Percentiles rank a stretch among this genome's conserved stretches.
Evolutionary conservation across 2,797 vertebrate genomes (phyloP).

Genomic region (Eospalax fontanierii): DNA sequence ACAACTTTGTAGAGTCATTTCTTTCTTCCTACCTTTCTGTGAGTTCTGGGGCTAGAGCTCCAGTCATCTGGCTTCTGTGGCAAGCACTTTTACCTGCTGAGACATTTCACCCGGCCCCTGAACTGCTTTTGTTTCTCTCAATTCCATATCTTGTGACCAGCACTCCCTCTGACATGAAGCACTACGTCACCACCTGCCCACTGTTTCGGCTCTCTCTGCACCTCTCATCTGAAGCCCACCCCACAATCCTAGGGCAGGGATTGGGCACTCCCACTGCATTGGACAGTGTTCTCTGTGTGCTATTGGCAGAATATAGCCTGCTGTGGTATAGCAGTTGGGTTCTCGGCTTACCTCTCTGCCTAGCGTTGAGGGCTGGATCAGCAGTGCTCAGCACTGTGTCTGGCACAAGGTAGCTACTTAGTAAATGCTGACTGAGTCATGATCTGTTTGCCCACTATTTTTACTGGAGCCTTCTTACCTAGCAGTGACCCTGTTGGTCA

Average conservation of each 20-base stretch:
- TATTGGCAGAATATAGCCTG: neutral
- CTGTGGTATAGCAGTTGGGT: rapidly evolving
- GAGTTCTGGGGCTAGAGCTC: no score
- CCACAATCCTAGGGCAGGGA: neutral
- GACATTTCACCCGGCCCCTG: no score
- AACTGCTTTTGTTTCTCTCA: no score
- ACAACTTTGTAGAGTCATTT: no score
- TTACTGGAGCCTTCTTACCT: neutral
- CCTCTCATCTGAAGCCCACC: neutral
- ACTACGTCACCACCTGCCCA: neutral
- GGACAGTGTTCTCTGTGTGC: rapidly evolving
- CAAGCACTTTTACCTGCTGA: no score
- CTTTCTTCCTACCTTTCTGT: no score
- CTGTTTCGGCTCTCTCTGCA: neutral
- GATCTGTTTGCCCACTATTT: neutral
- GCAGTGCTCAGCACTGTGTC: neutral
- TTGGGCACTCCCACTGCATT: rapidly evolving
- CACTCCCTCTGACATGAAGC: neutral
- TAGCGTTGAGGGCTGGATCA: neutral
- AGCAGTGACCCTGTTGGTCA: neutral
- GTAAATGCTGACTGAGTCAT: neutral
- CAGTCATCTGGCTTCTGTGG: no score
- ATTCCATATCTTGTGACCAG: neutral
- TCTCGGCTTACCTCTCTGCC: neutral
- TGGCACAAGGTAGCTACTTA: neutral